Percentiles rank a stretch among this genome's conserved stretches.
phyloP scores from a whole-genome alignment of 2,888 invertebrate genomes.

The Gymnosoma rotundatum region DNA sequence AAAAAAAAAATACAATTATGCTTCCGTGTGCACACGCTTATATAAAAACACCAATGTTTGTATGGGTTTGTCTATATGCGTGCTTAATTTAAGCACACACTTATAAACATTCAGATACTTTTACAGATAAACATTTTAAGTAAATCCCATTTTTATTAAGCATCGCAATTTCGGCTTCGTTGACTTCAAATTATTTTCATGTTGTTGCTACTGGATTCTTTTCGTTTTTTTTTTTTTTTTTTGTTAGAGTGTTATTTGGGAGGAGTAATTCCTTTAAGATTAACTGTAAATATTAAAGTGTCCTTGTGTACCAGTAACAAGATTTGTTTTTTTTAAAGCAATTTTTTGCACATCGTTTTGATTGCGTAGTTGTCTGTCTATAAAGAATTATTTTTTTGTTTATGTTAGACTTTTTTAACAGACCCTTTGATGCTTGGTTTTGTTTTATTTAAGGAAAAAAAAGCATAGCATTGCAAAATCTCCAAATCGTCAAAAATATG shows the following conservation, averaged over 20 bases:
- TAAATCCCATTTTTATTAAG: conserved; percentile 69
- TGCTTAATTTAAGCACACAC: conserved; percentile 31
- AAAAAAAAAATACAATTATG: conserved; percentile 8
- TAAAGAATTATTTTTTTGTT: background rate
- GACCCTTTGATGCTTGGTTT: no score
- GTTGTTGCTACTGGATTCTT: conserved; percentile 16
- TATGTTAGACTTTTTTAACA: background rate
- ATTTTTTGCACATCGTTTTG: conserved; percentile 41
- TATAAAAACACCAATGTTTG: background rate
- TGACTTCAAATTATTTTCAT: conserved; percentile 67
- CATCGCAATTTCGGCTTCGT: conserved; percentile 69
- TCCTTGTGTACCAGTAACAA: conserved; percentile 22
- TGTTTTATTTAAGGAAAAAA: no score
- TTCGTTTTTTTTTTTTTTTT: conserved; percentile 4
- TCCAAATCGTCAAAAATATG: no score
- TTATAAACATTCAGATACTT: conserved; percentile 35
- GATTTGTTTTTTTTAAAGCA: conserved; percentile 29
- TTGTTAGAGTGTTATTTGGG: conserved; percentile 1
- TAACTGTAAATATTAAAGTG: conserved; percentile 57
- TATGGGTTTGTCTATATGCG: conserved; percentile 9
- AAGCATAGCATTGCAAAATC: no score
- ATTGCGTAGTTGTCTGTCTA: background rate
- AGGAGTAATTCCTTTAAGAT: conserved; percentile 62
- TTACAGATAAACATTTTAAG: conserved; percentile 47
- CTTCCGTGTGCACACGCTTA: conserved; percentile 7